phyloP scores from a whole-genome alignment of 2,797 vertebrate species.

The Aeoliscus strigatus region DNA sequence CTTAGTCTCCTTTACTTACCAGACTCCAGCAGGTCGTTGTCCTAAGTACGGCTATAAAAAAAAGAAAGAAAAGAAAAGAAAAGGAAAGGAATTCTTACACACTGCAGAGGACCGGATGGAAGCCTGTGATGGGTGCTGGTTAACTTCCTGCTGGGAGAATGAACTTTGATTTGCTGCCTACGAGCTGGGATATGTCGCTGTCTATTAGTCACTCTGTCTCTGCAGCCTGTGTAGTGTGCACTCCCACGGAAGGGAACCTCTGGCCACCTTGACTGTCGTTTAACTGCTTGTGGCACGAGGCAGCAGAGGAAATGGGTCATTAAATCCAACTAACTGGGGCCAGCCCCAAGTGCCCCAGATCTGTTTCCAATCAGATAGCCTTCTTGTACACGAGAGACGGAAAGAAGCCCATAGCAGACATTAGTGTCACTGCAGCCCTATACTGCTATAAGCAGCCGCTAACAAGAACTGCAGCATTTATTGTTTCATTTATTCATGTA shows the following conservation, averaged over 20 bases:
- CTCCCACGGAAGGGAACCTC: conserved; percentile 67
- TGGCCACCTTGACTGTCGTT: conserved; percentile 80
- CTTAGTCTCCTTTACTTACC: too few relatives aligned
- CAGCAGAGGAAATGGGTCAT: conserved; percentile 80
- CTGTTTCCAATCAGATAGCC: conserved; percentile 82
- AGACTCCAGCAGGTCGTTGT: too few relatives aligned
- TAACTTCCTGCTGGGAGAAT: conserved; percentile 61
- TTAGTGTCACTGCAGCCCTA: conserved; percentile 46
- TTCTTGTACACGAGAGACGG: conserved; percentile 67
- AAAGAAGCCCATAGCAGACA: conserved; percentile 50
- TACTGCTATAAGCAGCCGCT: conserved; percentile 47
- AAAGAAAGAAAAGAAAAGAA: too few relatives aligned
- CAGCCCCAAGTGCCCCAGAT: conserved; percentile 73
- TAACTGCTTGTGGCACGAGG: conserved; percentile 80
- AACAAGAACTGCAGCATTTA: conserved; percentile 36
- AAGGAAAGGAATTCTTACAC: too few relatives aligned
- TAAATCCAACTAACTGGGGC: conserved; percentile 79
- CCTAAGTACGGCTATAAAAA: too few relatives aligned
- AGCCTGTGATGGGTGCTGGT: conserved; percentile 45
- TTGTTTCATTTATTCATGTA: conserved; percentile 40
- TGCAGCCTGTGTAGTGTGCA: conserved; percentile 43
- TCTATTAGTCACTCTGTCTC: conserved; percentile 60
- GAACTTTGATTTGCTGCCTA: conserved; percentile 62
- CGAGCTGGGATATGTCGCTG: conserved; percentile 48
- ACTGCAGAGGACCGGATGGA: too few relatives aligned